Evolutionary conservation across 2,113 vertebrate genomes (phyloP).

Genomic region (Alouatta palliata): DNA sequence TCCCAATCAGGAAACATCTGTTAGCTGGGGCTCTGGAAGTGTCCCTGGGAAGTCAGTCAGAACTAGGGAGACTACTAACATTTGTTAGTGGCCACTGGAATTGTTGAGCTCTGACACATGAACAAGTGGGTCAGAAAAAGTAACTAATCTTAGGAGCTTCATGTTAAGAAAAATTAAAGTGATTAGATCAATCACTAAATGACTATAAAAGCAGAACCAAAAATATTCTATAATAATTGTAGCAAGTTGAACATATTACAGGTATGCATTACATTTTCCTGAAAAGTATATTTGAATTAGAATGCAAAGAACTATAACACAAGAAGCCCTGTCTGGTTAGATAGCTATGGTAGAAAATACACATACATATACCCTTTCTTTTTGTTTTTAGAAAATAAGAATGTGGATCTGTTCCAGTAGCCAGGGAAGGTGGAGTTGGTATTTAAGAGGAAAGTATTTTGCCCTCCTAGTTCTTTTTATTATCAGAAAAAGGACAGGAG

Average conservation of each 20-base stretch:
- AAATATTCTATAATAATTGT: background rate
- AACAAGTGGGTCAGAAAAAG: background rate
- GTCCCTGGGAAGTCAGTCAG: background rate
- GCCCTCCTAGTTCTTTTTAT: constrained; percentile 15
- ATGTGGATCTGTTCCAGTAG: background rate
- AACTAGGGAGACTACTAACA: background rate
- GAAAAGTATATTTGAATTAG: constrained; percentile 30
- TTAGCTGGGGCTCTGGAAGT: background rate
- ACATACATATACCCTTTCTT: background rate
- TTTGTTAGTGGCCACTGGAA: background rate
- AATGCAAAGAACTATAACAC: constrained; percentile 5
- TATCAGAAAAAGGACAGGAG: background rate
- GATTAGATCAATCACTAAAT: constrained; percentile 20
- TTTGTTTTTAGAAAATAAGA: background rate
- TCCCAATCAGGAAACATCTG: background rate
- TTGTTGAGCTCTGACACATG: background rate
- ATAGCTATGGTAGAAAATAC: background rate
- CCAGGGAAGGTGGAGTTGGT: background rate
- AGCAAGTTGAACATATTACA: background rate
- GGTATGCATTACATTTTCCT: background rate
- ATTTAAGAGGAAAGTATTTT: background rate
- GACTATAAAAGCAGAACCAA: constrained; percentile 12
- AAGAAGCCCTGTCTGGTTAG: background rate
- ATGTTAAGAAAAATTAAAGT: constrained; percentile 40
- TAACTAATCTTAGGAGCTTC: background rate